phyloP scores from a whole-genome alignment of 2,888 invertebrate genomes.

The Platycheirus rosarum region DNA sequence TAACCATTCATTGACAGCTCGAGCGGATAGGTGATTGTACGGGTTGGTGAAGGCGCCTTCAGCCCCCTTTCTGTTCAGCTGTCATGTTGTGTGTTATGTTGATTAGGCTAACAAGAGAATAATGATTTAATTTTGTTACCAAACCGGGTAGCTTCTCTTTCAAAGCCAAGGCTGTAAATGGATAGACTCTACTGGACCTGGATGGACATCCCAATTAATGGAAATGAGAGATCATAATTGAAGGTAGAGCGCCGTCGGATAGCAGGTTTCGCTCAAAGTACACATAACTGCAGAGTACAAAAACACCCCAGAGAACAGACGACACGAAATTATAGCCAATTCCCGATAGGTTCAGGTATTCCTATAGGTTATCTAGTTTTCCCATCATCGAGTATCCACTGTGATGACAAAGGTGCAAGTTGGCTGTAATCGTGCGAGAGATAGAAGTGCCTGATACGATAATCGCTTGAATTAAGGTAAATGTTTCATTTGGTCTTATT shows the following conservation, averaged over 20 bases:
- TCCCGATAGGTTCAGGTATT: constrained; percentile 20
- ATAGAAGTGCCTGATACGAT: constrained; percentile 35
- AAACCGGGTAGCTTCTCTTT: constrained; percentile 20
- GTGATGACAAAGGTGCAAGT: constrained; percentile 39
- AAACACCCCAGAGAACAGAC: constrained; percentile 49
- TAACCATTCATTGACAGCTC: constrained; percentile 70
- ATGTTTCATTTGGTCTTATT: constrained; percentile 36
- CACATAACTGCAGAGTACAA: background rate
- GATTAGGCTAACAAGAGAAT: constrained; percentile 70
- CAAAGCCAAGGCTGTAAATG: constrained; percentile 12
- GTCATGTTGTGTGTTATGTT: constrained; percentile 70
- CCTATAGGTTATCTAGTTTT: constrained; percentile 42
- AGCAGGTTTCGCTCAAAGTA: constrained; percentile 24
- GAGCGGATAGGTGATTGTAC: constrained; percentile 63
- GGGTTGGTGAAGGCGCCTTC: constrained; percentile 44
- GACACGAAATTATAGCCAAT: constrained; percentile 67
- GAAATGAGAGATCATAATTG: constrained; percentile 69
- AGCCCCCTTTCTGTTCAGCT: constrained; percentile 45
- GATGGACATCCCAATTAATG: constrained; percentile 62
- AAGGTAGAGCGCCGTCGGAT: constrained; percentile 43
- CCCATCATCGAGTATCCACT: constrained; percentile 32
- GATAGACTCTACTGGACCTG: too few relatives aligned
- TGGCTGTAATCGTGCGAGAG: constrained; percentile 11
- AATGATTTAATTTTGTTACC: constrained; percentile 68
- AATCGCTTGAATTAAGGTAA: constrained; percentile 56